Percentiles rank a stretch among this genome's conserved stretches.
These are phyloP conservation scores for Rhadinocentrus ornatus DNA, from an alignment of 2,797 vertebrate species.

Conservation along the genomic window DNA sequence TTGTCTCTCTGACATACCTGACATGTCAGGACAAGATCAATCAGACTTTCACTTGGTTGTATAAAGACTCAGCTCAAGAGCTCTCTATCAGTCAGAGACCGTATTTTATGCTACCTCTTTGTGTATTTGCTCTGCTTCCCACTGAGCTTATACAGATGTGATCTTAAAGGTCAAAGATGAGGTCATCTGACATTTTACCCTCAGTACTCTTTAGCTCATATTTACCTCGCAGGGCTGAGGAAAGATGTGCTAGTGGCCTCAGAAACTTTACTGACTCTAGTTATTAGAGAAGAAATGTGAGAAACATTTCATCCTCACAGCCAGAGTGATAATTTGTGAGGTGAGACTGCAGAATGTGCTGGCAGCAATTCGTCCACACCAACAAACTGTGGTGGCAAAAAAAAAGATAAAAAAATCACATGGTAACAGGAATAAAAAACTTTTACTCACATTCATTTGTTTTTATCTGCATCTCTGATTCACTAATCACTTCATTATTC, in stretches of 20 bases:
- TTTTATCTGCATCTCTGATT: not conserved
- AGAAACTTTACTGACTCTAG: slow-evolving; percentile 29
- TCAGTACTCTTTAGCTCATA: not conserved
- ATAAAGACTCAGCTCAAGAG: not conserved
- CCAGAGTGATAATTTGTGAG: slow-evolving; percentile 56
- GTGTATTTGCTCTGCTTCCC: slow-evolving; percentile 1
- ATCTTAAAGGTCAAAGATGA: slow-evolving; percentile 21
- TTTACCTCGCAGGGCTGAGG: not conserved
- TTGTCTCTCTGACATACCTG: not conserved
- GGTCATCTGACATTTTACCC: slow-evolving; percentile 20
- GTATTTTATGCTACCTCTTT: not conserved
- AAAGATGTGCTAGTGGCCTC: not conserved
- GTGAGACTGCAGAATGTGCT: slow-evolving; percentile 37
- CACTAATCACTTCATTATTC: not conserved
- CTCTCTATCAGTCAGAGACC: not conserved
- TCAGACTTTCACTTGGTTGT: not conserved
- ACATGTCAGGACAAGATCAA: not conserved
- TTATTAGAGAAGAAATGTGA: slow-evolving; percentile 25
- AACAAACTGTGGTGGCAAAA: slow-evolving; percentile 4
- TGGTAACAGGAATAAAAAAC: slow-evolving; percentile 4
- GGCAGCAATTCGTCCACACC: slow-evolving; percentile 7
- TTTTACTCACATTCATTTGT: not conserved
- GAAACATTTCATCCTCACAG: slow-evolving; percentile 41
- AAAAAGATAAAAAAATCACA: not conserved
- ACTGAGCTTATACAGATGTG: slow-evolving; percentile 24